Evolutionary conservation across 2,888 invertebrate genomes (phyloP), one percentile per base, ranked within the genome.

Genomic region (Temnothorax rugatulus): DNA sequence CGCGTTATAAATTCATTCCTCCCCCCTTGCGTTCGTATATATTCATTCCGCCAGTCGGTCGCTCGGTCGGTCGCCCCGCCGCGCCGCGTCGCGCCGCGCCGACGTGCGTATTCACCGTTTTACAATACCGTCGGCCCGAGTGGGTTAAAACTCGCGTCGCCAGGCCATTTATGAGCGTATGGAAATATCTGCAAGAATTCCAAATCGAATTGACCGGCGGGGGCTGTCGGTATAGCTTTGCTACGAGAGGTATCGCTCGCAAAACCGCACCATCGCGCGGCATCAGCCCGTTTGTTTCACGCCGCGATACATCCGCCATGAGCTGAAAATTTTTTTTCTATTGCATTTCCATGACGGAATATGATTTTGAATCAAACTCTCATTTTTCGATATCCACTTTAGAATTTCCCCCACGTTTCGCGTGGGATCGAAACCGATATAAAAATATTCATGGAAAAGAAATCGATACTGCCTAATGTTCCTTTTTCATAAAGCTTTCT

Each of bases 121-220:
- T 61, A 79, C 79, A 79, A 79, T 79, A 59, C 25, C 21, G 47
- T 18, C 57, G 71, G 47, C 18, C 34, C n/a, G 71, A 59, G 71
- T 71, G 79, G 73, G 79, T 79, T 71, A 79, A 68, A 79, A 61
- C 71, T 47, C 79, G 71, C 59, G 59, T 79, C 79, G 59, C 59
- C 57, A 34, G n/a, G 13, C 71, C 71, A 59, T 71, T 59, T 71
- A 59, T 47, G 21, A 47, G 59, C 57, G 79, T 79, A 79, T 69
- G 79, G 79, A 79, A 79, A 79, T 71, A 71, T 79, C 69, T 59
- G 79, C 79, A 71, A 79, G 79, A 71, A 59, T 61, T 47, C 71
- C 59, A 71, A 79, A 79, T 79, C 79, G 73, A 79, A 71, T 59
- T 71, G 59, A 79, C 21, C 47, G 59, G 57, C n/a, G 34, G 59